Percentiles rank a stretch among this genome's conserved stretches.
Conservation (phyloP, 2,797 vertebrate genomes). For the Centroberyx gerrardi region DNA sequence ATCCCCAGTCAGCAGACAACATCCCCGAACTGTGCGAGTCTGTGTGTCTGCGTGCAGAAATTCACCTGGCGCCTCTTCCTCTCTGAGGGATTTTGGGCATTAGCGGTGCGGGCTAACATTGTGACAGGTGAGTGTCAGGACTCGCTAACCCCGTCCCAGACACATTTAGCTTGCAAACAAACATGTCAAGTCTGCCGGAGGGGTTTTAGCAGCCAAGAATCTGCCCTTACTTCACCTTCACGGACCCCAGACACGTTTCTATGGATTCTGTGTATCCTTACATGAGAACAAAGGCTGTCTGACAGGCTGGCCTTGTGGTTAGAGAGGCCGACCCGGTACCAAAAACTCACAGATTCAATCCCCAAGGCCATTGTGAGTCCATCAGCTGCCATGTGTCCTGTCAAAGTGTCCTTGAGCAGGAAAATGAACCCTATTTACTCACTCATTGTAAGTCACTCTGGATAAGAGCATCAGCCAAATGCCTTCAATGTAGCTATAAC, state of each 20-base stretch:
- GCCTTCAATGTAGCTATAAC: too few species aligned
- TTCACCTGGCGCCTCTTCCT: constrained; percentile 55
- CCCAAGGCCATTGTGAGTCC: constrained; percentile 5
- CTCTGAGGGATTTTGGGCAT: constrained; percentile 58
- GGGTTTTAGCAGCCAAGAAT: constrained; percentile 22
- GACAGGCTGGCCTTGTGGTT: constrained; percentile 2
- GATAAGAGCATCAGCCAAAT: background rate
- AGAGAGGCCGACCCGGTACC: background rate
- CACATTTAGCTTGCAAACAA: constrained; percentile 51
- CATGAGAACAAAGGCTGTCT: constrained; percentile 1
- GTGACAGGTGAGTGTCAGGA: constrained; percentile 66
- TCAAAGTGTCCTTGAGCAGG: constrained; percentile 1
- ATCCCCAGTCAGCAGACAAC: background rate
- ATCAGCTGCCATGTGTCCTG: constrained; percentile 6
- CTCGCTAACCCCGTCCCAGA: constrained; percentile 47
- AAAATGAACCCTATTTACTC: background rate
- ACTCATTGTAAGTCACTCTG: background rate
- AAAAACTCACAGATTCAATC: constrained; percentile 9
- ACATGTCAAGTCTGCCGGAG: constrained; percentile 23
- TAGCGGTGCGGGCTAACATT: constrained; percentile 49
- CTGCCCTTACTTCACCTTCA: constrained; percentile 27
- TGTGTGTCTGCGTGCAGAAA: constrained; percentile 34
- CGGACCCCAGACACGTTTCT: constrained; percentile 2
- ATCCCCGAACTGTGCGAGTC: constrained; percentile 1
- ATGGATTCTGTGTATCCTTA: background rate